Evolutionary conservation across 2,113 vertebrate species (phyloP), one percentile per base, ranked within the genome.

Genomic region (Nanorana parkeri): DNA sequence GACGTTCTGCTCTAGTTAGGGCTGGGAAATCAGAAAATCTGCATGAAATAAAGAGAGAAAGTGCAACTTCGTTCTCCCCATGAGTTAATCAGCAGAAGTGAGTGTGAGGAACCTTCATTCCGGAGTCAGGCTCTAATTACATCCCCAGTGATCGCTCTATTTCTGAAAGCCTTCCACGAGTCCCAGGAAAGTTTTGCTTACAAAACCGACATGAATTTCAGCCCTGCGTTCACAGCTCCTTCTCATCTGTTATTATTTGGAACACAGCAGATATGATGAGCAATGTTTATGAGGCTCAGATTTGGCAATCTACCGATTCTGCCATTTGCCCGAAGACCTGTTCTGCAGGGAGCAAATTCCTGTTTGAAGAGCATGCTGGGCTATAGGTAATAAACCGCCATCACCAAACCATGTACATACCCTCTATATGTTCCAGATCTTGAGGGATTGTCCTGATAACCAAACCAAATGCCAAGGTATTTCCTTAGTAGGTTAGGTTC

Each of bases 1-100:
- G 20, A 68, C 58, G 65, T 58, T 78, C 26, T 79, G 51, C 64
- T 68, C 65, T 58, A 36, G 77, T 68, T 68, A 79, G 54, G 29
- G 29, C 21, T 5, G 13, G 16, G 32, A 68, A 56, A 68, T 68
- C 17, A 68, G 52, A 15, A 79, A 23, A 77, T 77, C 52, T 77
- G 28, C 60, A 77, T 65, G 21, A 79, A 79, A 68, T 36, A 54
- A 79, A 68, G 28, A 55, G 16, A 24, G 23, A 68, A 58, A 58
- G 51, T 55, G 65, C 52, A 58, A 36, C 15, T 68, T 64, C n/a
- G 58, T 61, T 64, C 36, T 65, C 75, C 60, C 76, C 20, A 54
- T 21, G 77, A 55, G 65, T 66, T 56, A 66, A 58, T 78, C 65
- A 58, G 65, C 65, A 58, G 52, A 78, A 65, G 26, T 16, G 36